These are phyloP conservation scores for Stenchaetothrips biformis DNA, from an alignment of 2,888 invertebrate species.

Conservation along the genomic window DNA sequence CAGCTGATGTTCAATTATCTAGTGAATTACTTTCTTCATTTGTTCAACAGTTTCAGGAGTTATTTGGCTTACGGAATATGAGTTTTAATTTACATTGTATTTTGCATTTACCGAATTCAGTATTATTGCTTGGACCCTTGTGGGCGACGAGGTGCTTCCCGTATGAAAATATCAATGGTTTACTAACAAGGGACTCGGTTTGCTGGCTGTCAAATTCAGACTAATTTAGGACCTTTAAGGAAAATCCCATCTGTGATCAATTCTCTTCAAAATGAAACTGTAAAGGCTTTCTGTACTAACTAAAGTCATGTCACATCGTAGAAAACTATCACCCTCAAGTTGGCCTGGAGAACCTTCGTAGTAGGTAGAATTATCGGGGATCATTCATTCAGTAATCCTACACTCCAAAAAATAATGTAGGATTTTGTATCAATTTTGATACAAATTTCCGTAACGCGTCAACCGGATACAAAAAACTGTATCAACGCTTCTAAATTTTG, in stretches of 20 bases:
- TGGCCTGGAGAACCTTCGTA: background rate
- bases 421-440: too few relatives aligned
- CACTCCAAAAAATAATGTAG: too few relatives aligned
- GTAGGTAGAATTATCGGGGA: background rate
- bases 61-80: too few relatives aligned
- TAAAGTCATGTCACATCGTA: background rate
- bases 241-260: background rate
- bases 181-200: background rate
- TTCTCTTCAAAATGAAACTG: background rate
- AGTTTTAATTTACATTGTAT: too few relatives aligned
- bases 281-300: background rate
- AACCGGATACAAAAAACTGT: too few relatives aligned
- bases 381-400: too few relatives aligned
- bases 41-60: too few relatives aligned
- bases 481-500: too few relatives aligned
- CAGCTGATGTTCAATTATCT: too few relatives aligned
- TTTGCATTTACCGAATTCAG: conserved; percentile 34
- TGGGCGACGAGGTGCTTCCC: conserved; percentile 34
- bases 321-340: background rate
- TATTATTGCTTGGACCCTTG: conserved; percentile 33
- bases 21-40: too few relatives aligned
- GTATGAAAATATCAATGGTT: conserved; percentile 36
- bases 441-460: too few relatives aligned
- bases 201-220: background rate
- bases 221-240: background rate